Evolutionary conservation across 2,888 invertebrate genomes (phyloP).

Genomic region (Agrotis exclamationis): DNA sequence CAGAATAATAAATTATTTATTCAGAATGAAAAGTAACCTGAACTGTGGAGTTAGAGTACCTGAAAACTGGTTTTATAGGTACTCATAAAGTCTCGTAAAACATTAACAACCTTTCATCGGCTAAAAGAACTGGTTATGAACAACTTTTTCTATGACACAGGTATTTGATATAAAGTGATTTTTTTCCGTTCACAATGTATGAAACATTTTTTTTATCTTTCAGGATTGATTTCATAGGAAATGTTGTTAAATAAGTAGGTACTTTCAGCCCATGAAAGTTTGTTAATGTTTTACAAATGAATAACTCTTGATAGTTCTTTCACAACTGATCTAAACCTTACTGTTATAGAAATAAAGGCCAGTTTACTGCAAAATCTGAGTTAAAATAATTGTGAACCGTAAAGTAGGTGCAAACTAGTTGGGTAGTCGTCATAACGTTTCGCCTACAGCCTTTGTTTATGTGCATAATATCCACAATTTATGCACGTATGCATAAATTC

Average conservation of each 20-base stretch:
- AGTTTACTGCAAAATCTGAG: background rate
- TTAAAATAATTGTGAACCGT: slow-evolving; percentile 1
- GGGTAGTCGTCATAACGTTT: slow-evolving; percentile 27
- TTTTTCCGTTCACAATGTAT: too few relatives aligned
- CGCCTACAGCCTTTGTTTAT: slow-evolving; percentile 14
- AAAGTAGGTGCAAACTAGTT: slow-evolving; percentile 41
- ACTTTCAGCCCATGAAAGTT: too few relatives aligned
- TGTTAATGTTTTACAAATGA: too few relatives aligned
- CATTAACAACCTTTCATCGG: too few relatives aligned
- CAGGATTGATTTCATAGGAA: too few relatives aligned
- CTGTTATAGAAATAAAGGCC: background rate
- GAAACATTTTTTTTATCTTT: too few relatives aligned
- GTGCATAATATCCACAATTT: slow-evolving; percentile 38
- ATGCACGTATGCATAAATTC: slow-evolving; percentile 50
- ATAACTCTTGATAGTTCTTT: too few relatives aligned
- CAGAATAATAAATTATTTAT: slow-evolving; percentile 69
- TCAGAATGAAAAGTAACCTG: slow-evolving; percentile 62
- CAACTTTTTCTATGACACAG: too few relatives aligned
- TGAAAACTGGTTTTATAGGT: slow-evolving; percentile 30
- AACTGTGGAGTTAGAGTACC: slow-evolving; percentile 42
- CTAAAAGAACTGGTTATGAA: too few relatives aligned
- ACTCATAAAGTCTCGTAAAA: too few relatives aligned
- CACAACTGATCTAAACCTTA: background rate
- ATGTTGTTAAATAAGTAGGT: too few relatives aligned
- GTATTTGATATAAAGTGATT: too few relatives aligned